phyloP scores from a whole-genome alignment of 1,140 invertebrate species.

The Hermetia illucens region DNA sequence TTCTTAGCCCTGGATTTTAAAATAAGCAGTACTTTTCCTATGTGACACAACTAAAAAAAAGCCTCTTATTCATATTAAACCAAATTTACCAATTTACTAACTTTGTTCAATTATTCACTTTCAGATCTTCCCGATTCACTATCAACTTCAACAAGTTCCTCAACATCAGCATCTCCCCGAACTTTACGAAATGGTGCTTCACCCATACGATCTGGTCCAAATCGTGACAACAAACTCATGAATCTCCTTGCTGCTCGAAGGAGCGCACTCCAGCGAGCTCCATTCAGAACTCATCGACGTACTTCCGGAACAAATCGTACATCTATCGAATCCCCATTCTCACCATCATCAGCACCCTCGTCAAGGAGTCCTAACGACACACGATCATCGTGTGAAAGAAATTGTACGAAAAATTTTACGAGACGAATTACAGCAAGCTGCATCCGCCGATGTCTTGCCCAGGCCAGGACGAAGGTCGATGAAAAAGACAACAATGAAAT shows the following conservation, averaged over 20 bases:
- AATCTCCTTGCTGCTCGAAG: slow-evolving; percentile 37
- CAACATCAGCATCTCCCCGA: too few relatives aligned
- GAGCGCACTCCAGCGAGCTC: slow-evolving; percentile 27
- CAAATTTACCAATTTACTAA: too few relatives aligned
- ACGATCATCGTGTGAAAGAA: slow-evolving; percentile 23
- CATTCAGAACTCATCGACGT: slow-evolving; percentile 30
- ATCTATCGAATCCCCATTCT: background rate
- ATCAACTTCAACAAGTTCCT: too few relatives aligned
- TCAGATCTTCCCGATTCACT: too few relatives aligned
- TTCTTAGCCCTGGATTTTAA: too few relatives aligned
- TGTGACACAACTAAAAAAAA: too few relatives aligned
- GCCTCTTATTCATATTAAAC: too few relatives aligned
- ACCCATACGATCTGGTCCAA: too few relatives aligned
- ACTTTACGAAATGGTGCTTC: too few relatives aligned
- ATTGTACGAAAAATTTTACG: slow-evolving; percentile 30
- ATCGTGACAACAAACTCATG: slow-evolving; percentile 35
- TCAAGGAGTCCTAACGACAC: slow-evolving; percentile 24
- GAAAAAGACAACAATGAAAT: slow-evolving; percentile 27
- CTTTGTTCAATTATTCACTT: too few relatives aligned
- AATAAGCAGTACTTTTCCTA: too few relatives aligned
- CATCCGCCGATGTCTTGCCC: slow-evolving; percentile 19
- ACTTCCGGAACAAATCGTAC: slow-evolving; percentile 22
- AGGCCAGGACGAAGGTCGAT: slow-evolving; percentile 1
- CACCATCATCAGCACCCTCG: slow-evolving; percentile 18
- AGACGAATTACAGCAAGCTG: slow-evolving; percentile 26